phyloP scores from a whole-genome alignment of 2,113 vertebrate genomes.

The Trachemys scripta region DNA sequence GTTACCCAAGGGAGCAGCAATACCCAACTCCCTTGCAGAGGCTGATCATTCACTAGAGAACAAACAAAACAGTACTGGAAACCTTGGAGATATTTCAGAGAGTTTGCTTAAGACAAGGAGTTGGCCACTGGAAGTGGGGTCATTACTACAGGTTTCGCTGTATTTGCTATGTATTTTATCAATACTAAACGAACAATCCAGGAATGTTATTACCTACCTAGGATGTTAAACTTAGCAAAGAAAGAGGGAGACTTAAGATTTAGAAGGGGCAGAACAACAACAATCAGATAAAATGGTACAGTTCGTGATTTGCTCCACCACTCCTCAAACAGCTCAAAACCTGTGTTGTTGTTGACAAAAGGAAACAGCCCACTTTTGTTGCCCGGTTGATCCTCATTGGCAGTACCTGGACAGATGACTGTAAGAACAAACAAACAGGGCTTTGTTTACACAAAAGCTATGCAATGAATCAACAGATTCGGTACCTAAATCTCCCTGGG shows the following conservation, averaged over 20 bases:
- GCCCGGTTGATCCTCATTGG: constrained; percentile 25
- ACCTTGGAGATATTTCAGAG: fast-evolving
- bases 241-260: constrained; percentile 97
- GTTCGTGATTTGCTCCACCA: constrained; percentile 94
- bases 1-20: neutral
- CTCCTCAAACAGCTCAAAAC: constrained; percentile 81
- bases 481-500: neutral
- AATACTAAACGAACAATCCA: neutral
- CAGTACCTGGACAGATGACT: constrained; percentile 91
- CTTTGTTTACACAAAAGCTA: neutral
- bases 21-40: neutral
- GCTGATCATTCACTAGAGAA: neutral
- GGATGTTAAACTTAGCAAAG: constrained; percentile 95
- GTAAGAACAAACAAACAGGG: constrained; percentile 31
- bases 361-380: constrained; percentile 64
- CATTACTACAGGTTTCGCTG: neutral
- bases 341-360: constrained; percentile 26
- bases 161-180: neutral
- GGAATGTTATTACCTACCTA: constrained; percentile 83
- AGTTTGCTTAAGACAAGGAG: neutral
- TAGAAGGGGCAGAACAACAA: constrained; percentile 91
- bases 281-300: constrained; percentile 91
- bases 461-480: neutral
- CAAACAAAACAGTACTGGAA: neutral
- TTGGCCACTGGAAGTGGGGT: fast-evolving